These are phyloP conservation scores for Cheirogaleus medius DNA, from an alignment of 2,113 vertebrate genomes.

Conservation along the genomic window DNA sequence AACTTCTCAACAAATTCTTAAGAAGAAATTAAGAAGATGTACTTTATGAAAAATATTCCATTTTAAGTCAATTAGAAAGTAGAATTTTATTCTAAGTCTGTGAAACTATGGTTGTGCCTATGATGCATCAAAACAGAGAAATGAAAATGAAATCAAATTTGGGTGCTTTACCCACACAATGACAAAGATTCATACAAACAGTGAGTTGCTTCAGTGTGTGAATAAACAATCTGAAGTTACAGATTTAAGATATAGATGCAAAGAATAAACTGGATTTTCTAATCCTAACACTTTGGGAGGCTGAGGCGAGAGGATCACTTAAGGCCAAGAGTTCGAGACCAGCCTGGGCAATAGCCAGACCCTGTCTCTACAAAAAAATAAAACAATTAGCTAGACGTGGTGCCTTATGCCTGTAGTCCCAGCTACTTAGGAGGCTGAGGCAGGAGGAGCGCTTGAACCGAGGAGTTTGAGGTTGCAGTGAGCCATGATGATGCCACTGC, in stretches of 20 bases:
- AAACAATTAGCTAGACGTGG: no score
- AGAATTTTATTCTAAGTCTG: not conserved
- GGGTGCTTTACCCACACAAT: not conserved
- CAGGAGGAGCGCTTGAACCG: no score
- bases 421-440: no score
- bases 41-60: not conserved
- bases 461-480: no score
- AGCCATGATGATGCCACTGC: no score
- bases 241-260: not conserved
- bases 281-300: no score
- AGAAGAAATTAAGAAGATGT: not conserved
- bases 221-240: not conserved
- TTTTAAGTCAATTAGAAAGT: not conserved
- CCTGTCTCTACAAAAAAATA: no score
- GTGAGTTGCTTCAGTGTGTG: not conserved
- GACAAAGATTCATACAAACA: not conserved
- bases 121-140: not conserved
- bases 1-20: constrained; percentile 4
- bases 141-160: not conserved
- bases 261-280: not conserved
- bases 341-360: no score
- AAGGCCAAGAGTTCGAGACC: no score
- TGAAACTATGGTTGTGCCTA: not conserved
- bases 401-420: no score
- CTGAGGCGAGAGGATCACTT: no score